Conservation (phyloP, 2,113 vertebrate genomes). For the Chaetura pelagica region DNA sequence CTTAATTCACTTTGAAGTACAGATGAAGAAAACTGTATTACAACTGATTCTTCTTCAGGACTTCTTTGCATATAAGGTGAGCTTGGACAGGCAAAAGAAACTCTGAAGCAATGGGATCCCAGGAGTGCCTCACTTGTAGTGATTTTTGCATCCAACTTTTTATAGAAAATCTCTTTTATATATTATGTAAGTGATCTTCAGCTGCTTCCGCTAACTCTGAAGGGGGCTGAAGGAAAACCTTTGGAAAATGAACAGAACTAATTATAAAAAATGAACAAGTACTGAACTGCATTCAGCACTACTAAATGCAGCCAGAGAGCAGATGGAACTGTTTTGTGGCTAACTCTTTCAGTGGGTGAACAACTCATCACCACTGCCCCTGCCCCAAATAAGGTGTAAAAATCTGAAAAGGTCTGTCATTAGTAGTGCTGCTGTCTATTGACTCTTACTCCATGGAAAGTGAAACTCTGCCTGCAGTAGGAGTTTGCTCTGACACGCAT, state of each 20-base stretch:
- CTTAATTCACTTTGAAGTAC: not conserved
- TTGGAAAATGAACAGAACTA: not conserved
- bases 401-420: not conserved
- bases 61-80: not conserved
- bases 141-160: not conserved
- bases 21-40: not conserved
- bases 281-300: not conserved
- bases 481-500: not conserved
- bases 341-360: not conserved
- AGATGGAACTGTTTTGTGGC: not conserved
- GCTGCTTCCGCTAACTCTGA: not conserved
- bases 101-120: not conserved
- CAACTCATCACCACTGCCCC: rapidly evolving
- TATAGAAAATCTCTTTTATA: not conserved
- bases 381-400: not conserved
- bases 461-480: not conserved
- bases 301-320: not conserved
- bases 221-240: not conserved
- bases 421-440: not conserved
- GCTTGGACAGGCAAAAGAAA: not conserved
- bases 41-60: not conserved
- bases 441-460: not conserved
- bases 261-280: not conserved
- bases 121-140: not conserved
- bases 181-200: not conserved